Evolutionary conservation across 2,888 invertebrate genomes (phyloP), one percentile per base, ranked within the genome.

Genomic region (Pheosia gnoma): DNA sequence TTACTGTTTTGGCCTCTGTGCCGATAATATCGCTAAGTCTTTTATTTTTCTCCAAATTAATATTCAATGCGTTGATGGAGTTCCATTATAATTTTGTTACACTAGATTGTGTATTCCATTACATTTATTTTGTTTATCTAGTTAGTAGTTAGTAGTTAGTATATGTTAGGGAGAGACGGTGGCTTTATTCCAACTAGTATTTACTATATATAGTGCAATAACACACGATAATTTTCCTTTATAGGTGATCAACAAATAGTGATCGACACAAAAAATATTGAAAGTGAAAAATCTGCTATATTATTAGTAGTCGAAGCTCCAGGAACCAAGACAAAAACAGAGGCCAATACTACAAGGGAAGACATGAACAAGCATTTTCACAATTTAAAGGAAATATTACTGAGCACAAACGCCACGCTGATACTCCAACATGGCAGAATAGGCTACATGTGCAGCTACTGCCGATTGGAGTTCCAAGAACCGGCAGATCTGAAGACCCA

Each of bases 401-500:
- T 67, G 5, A 77, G 70, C 60, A 81, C 89, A 0, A 89, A 88
- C 58, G 89, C 89, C 0, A 90, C 89, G 0, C 87, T 88, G 0
- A 71, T 90, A 6, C 67, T 78, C 25, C 73, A 76, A 5, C 78
- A 78, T 47, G 78, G 78, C 36, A 84, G 82, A 0, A 69, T 77
- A 8, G 87, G 87, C 0, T 90, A 88, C 67, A 71, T 68, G 0
- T 90, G 89, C 59, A 75, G 68, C 13, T 89, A 82, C 66, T 90
- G 90, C 64, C 38, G 62, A 0, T 70, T 77, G 11, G 75, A 80
- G 11, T 84, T 63, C 41, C 68, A 70, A 0, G 68, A 72, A 0
- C 79, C 86, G 0, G 67, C 71, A 0, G 82, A 82, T 39, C 68
- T 90, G 0, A 90, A 89, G 67, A 47, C 25, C 0, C 90, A 90